Base-by-base conservation (phyloP, 2,888 invertebrate genomes). In the Bombylius major region DNA sequence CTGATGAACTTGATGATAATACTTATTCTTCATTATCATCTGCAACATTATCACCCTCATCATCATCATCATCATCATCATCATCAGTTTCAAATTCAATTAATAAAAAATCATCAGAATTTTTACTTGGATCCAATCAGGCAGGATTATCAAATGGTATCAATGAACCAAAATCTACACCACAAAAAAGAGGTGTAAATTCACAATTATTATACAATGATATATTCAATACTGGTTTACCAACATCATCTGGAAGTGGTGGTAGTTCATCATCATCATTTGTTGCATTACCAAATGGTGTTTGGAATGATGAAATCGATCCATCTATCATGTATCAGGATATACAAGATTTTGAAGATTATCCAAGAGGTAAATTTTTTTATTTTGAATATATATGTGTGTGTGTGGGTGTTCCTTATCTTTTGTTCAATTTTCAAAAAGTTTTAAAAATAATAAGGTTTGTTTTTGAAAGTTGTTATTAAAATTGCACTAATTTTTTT, bases 271-370 rank as follows among this genome's bases (percentile, higher is more conserved):
- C 64, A 62, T 54, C 58, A 64, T 54, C 64, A 62, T 54, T 57
- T 59, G 49, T 56, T 11, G 11, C 39, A 1, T 32, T 58, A 48
- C 69, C 70, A 47, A 65, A 61, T 42, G 70, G 70, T 23, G 62
- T 70, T 33, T 73, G 73, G 73, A 62, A 64, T 7, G 72, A 73
- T 56, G 73, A 73, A 42, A 65, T 70, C 54, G 72, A 73, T 59
- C 65, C 70, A 13, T 62, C 67, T 33, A 60, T 68, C 42, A 58
- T 67, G 59, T 68, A 68, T 55, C 61, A 63, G 2, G 73, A 73
- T 53, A 56, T 69, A 46, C 71, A 70, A 62, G 71, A 71, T 4
- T 58, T 71, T 54, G 73, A 73, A 36, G 70, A 72, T 51, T 73
- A 70, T 61, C 65, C 64, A 47, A 56, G 70, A 12, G 66, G 68